These are phyloP conservation scores for Cynopterus sphinx DNA, from an alignment of 2,797 vertebrate genomes.

Conservation along the genomic window DNA sequence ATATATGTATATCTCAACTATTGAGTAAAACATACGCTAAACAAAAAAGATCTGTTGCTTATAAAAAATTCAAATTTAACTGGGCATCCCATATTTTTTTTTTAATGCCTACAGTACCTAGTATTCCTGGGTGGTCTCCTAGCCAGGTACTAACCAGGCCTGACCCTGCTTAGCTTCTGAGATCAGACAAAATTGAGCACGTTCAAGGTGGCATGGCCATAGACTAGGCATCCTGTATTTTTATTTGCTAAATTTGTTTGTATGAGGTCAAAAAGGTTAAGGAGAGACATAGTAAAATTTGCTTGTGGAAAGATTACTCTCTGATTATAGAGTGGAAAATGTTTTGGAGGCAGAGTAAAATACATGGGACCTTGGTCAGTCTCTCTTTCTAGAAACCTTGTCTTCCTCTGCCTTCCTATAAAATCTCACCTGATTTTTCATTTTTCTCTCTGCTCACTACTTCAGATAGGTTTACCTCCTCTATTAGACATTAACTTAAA, in stretches of 20 bases:
- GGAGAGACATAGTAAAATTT: not conserved
- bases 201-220: too few relatives aligned
- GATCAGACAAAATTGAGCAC: too few relatives aligned
- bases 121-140: too few relatives aligned
- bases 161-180: too few relatives aligned
- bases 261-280: not conserved
- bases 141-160: too few relatives aligned
- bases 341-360: not conserved
- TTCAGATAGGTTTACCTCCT: not conserved
- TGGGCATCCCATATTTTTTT: not conserved
- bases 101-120: too few relatives aligned
- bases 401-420: not conserved
- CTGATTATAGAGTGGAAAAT: not conserved
- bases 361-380: not conserved
- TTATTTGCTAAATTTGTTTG: constrained; percentile 11
- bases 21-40: not conserved
- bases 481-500: not conserved
- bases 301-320: not conserved
- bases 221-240: not conserved
- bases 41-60: not conserved
- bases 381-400: not conserved
- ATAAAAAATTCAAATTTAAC: not conserved
- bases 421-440: not conserved
- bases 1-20: not conserved
- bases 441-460: not conserved